phyloP scores from a whole-genome alignment of 1,140 invertebrate genomes.

The Drosophila chauvacae region DNA sequence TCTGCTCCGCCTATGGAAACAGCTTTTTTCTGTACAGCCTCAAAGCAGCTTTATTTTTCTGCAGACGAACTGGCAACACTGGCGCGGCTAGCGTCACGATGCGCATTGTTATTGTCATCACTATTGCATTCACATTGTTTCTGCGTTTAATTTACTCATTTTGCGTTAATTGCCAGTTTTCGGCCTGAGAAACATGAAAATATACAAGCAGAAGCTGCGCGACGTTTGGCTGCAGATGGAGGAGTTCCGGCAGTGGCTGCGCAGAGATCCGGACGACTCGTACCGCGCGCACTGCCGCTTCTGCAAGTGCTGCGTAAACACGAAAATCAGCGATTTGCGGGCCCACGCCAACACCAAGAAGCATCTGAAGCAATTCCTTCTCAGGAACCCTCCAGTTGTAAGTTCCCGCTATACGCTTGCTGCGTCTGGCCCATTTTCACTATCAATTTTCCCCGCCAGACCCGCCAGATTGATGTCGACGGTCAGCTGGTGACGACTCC shows the following conservation, averaged over 20 bases:
- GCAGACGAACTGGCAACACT: slow-evolving; percentile 35
- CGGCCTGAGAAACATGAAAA: slow-evolving; percentile 46
- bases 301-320: slow-evolving; percentile 72
- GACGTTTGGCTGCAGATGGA: slow-evolving; percentile 73
- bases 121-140: slow-evolving; percentile 48
- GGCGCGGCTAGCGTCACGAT: slow-evolving; percentile 15
- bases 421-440: not conserved
- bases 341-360: slow-evolving; percentile 69
- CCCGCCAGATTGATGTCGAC: slow-evolving; percentile 4
- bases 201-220: slow-evolving; percentile 67
- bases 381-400: slow-evolving; percentile 6
- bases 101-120: slow-evolving; percentile 64
- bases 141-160: slow-evolving; percentile 3
- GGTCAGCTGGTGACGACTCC: slow-evolving; percentile 6
- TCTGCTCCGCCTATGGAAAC: not conserved
- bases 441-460: not conserved
- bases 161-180: slow-evolving; percentile 20
- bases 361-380: slow-evolving; percentile 41
- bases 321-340: slow-evolving; percentile 69
- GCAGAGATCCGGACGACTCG: slow-evolving; percentile 65
- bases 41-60: slow-evolving; percentile 30
- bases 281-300: slow-evolving; percentile 69
- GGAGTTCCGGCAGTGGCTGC: slow-evolving; percentile 60
- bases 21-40: slow-evolving; percentile 32
- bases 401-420: not conserved